Evolutionary conservation across 2,797 vertebrate genomes (phyloP).

Genomic region (Eulemur rubriventer): DNA sequence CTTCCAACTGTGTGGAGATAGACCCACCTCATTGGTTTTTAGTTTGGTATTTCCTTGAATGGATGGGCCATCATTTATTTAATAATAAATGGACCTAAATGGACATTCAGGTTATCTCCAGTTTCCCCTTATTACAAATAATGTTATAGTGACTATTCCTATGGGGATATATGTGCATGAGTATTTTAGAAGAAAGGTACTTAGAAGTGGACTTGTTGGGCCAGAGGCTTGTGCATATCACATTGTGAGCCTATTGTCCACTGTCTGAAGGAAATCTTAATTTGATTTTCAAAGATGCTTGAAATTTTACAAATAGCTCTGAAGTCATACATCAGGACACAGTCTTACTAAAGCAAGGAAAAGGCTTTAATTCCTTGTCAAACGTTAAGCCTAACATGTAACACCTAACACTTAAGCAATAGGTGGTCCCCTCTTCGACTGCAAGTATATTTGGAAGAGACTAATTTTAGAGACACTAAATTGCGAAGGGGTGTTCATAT

Average conservation of each 20-base stretch:
- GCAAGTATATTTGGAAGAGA: background rate
- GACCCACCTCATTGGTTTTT: background rate
- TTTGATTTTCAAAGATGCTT: constrained; percentile 25
- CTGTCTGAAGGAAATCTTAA: background rate
- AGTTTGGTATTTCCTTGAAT: background rate
- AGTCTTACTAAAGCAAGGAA: constrained; percentile 5
- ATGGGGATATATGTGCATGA: background rate
- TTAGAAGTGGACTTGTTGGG: background rate
- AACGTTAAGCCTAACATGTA: background rate
- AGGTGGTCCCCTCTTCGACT: background rate
- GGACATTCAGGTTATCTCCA: background rate
- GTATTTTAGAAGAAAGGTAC: background rate
- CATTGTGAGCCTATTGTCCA: background rate
- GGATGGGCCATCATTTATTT: background rate
- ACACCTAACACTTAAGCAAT: background rate
- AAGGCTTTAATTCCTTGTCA: background rate
- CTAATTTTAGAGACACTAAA: background rate
- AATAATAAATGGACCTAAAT: background rate
- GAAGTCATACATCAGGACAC: background rate
- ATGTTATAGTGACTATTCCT: background rate
- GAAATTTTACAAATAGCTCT: background rate
- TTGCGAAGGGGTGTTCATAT: background rate
- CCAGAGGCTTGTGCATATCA: background rate
- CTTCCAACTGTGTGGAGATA: background rate
- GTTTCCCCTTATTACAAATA: background rate